phyloP scores from a whole-genome alignment of 2,797 vertebrate species.

The Capromys pilorides region DNA sequence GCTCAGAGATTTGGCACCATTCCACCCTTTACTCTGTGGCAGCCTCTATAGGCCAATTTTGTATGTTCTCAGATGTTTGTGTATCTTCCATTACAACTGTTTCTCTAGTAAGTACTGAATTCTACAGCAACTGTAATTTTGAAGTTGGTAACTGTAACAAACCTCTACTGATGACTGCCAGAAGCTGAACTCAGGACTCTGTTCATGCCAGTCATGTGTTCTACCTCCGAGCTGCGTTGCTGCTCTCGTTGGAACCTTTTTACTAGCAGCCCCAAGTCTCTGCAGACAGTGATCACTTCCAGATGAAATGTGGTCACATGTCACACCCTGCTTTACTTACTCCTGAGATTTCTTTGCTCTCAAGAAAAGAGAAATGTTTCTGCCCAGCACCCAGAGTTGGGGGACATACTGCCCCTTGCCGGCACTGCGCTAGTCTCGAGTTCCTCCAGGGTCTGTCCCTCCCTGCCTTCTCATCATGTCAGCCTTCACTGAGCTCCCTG shows the following conservation, averaged over 20 bases:
- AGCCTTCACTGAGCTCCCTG: background rate
- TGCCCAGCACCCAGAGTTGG: accelerated
- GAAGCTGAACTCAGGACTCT: background rate
- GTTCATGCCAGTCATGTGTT: background rate
- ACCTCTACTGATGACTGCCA: background rate
- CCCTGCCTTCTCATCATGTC: no score
- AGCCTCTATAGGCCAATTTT: background rate
- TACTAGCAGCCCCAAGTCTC: background rate
- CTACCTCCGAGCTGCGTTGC: background rate
- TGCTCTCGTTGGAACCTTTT: background rate
- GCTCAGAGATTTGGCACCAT: background rate
- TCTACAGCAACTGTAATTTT: background rate
- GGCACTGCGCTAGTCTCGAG: accelerated
- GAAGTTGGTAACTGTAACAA: background rate
- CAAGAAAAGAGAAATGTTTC: background rate
- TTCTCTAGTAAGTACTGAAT: background rate
- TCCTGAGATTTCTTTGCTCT: background rate
- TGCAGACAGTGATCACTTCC: no score
- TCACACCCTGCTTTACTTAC: background rate
- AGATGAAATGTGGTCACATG: no score
- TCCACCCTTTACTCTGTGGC: background rate
- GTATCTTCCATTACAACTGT: background rate
- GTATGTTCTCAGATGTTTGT: background rate
- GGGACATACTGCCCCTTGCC: accelerated
- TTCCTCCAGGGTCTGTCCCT: accelerated